Conservation (phyloP, 2,113 vertebrate species). For the Capreolus pygargus region DNA sequence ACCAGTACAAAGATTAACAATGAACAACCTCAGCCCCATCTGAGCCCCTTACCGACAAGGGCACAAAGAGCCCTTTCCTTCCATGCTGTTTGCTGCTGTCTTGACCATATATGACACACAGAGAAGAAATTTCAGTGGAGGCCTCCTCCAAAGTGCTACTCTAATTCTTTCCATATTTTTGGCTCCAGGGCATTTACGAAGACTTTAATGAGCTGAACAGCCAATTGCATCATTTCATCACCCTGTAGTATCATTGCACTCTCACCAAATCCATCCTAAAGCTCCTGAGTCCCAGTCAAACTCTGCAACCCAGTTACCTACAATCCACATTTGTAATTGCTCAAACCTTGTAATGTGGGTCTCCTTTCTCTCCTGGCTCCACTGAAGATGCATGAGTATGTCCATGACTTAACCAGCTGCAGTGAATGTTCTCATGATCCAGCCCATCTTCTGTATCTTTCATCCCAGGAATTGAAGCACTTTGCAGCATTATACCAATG, state of each 20-base stretch:
- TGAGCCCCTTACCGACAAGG: neutral
- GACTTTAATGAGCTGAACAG: neutral
- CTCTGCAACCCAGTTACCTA: neutral
- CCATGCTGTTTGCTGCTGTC: neutral
- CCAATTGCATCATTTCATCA: neutral
- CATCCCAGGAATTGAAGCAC: slow-evolving; percentile 28
- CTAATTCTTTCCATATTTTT: slow-evolving; percentile 64
- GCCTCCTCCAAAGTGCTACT: slow-evolving; percentile 53
- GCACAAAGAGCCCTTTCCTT: slow-evolving; percentile 27
- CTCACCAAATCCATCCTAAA: neutral
- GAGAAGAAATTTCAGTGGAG: slow-evolving; percentile 46
- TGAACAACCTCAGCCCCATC: neutral
- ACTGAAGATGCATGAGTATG: neutral
- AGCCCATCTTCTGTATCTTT: neutral
- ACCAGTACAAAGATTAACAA: slow-evolving; percentile 7
- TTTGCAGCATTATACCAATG: neutral
- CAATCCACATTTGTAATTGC: neutral
- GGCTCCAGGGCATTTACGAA: slow-evolving; percentile 43
- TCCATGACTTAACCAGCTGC: neutral
- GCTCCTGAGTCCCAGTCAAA: neutral
- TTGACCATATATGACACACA: slow-evolving; percentile 46
- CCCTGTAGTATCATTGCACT: neutral
- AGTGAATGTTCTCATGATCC: neutral
- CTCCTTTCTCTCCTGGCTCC: neutral
- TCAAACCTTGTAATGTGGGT: neutral